Base-by-base conservation (phyloP, 2,797 vertebrate species). In the Luscinia luscinia region DNA sequence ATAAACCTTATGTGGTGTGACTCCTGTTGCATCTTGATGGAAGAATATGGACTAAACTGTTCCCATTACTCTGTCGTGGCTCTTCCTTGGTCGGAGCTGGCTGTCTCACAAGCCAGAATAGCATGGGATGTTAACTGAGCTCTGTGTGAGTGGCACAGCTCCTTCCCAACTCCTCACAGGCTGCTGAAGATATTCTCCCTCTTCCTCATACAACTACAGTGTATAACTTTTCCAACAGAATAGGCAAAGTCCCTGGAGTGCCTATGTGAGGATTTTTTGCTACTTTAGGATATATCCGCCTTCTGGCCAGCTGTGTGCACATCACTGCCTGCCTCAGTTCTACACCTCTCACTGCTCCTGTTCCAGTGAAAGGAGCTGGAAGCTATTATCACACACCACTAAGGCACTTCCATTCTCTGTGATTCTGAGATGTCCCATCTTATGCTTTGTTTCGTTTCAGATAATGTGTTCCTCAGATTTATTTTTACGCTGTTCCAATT, bases 261-360 rank as follows among this genome's bases (percentile, higher is more conserved):
- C 54, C 19, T 17, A 15, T 3, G 2, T 17, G 15, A 30, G 0
- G 2, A 2, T 9, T 10, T 16, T 66, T 80, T 15, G 32, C 19
- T 68, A 7, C 2, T 1, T 74, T 27, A 41, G n/a, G 41, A 32
- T 7, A 30, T 40, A 51, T 67, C 21, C 70, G 52, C 26, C 36
- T 59, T 21, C 30, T 69, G 76, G 26, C 27, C 45, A 90, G n/a
- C 43, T 45, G 27, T 1, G 0, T 36, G 36, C 11, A 59, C 30
- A 38, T 36, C 73, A 9, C 14, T 76, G 74, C 12, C 30, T 15
- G 46, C 48, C 55, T 67, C 73, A 67, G 51, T 36, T 78, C 68
- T 74, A n/a, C 18, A 14, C 34, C 66, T 30, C 62, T 84, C 26
- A 9, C 30, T 72, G 46, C 16, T 61, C 68, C 77, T 41, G 18